Base-by-base conservation (phyloP, 2,888 invertebrate species). In the Pyrrhosoma nymphula region DNA sequence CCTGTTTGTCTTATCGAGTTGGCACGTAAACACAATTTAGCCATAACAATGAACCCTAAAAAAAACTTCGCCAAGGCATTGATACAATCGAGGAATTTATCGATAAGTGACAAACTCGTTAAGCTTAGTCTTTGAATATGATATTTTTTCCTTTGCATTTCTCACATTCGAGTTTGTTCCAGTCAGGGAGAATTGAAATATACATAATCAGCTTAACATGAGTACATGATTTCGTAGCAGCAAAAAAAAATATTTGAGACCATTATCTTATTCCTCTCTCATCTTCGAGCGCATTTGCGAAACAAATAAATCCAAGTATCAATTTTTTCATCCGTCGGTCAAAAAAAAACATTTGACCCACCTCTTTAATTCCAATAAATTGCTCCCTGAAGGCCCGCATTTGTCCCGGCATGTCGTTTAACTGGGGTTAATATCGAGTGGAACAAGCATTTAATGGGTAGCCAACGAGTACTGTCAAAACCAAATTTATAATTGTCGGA, bases 401-500 rank as follows among this genome's bases (percentile, higher is more conserved):
- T 35, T 82, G 30, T 82, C 20, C 82, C 82, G 14, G 82, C 82
- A 14, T 16, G 35, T 82, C 82, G 82, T 35, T 82, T 82, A 82
- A 82, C 82, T 82, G 35, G 82, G 82, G 82, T 82, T 82, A 82
- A 82, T 82, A 82, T 26, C 35, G 82, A 82, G 35, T n/a, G 35
- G 82, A 82, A 82, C 82, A 82, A 82, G 82, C 35, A 82, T 82
- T 82, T 82, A 82, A 82, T 35, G 35, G 35, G 82, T 26, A 82
- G 35, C 82, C 82, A 30, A 82, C 30, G 30, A 35, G 35, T 82
- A 35, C 82, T 82, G 82, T 82, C 82, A 82, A 82, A 82, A 82
- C 82, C 35, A 82, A 82, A 82, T 82, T 82, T 82, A 82, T 82
- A 82, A 82, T 82, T 82, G 30, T 82, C 82, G 82, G 35, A 35